A percentile compares a stretch with the other conserved stretches of the same genome.
Conservation (phyloP, 2,888 invertebrate species). For the Cephus spinipes region DNA sequence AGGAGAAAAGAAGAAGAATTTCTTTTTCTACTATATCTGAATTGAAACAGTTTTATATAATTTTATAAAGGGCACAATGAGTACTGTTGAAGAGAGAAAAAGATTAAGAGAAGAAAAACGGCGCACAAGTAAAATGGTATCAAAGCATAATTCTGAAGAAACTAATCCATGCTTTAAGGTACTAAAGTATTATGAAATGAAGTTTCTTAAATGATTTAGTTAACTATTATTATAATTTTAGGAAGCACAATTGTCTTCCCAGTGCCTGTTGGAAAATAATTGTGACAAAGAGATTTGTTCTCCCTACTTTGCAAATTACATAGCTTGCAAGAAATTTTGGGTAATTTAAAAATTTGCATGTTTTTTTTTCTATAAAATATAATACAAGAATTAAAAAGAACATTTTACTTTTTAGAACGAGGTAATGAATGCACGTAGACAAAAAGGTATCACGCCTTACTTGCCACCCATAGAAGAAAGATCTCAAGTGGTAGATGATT, state of each 20-base stretch:
- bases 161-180: conserved; percentile 68
- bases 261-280: conserved; percentile 78
- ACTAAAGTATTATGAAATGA: conserved; percentile 10
- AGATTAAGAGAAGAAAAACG: no score
- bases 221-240: conserved; percentile 63
- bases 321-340: conserved; percentile 86
- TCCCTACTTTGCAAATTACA: conserved; percentile 81
- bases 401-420: conserved; percentile 68
- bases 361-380: no score
- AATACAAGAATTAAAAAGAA: no score
- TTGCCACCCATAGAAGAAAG: conserved; percentile 80
- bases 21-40: no score
- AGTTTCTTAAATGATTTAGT: not conserved
- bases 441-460: conserved; percentile 74
- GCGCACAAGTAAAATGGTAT: no score
- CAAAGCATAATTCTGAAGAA: conserved; percentile 35
- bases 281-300: conserved; percentile 77
- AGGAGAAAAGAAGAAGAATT: no score
- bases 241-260: conserved; percentile 80
- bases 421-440: conserved; percentile 72
- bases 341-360: conserved; percentile 66
- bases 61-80: no score
- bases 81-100: no score
- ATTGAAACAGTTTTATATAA: no score
- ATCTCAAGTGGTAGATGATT: conserved; percentile 74